A percentile compares a stretch with the other conserved stretches of the same genome.
Evolutionary conservation across 2,797 vertebrate genomes (phyloP).

Genomic region (Chloroceryle amazona): DNA sequence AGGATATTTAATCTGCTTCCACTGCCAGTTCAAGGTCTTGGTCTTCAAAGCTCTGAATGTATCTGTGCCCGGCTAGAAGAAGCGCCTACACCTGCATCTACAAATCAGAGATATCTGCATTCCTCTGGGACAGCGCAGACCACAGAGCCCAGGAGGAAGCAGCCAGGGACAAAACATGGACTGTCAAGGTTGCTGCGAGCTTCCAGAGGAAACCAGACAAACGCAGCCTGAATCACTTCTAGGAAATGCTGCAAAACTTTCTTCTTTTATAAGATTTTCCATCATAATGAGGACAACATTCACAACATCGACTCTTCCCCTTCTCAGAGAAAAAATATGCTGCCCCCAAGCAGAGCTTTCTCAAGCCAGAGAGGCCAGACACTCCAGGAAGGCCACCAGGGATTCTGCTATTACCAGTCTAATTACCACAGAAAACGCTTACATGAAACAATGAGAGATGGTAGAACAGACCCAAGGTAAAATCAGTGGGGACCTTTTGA

Average conservation of each 20-base stretch:
- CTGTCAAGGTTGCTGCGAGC: background rate
- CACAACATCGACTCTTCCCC: background rate
- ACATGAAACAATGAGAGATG: constrained; percentile 13
- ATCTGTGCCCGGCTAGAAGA: background rate
- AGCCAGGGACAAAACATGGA: background rate
- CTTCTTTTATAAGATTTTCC: background rate
- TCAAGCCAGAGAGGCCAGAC: background rate
- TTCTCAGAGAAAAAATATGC: background rate
- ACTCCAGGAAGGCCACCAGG: constrained; percentile 12
- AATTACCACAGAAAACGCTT: constrained; percentile 54
- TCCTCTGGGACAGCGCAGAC: background rate
- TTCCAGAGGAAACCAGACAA: constrained; percentile 26
- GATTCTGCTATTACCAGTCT: constrained; percentile 42
- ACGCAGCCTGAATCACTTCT: background rate
- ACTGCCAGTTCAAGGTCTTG: constrained; percentile 4
- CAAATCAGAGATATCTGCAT: background rate
- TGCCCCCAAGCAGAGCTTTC: constrained; percentile 39
- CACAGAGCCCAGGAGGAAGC: background rate
- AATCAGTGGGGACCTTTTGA: constrained; percentile 41
- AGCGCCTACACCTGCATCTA: constrained; percentile 10
- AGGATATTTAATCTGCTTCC: constrained; percentile 5
- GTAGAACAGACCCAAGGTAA: constrained; percentile 54
- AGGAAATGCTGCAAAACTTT: constrained; percentile 33
- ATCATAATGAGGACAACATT: background rate
- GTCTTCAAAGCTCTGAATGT: constrained; percentile 5